Evolutionary conservation across 2,113 vertebrate species (phyloP).

Genomic region (Carettochelys insculpta): DNA sequence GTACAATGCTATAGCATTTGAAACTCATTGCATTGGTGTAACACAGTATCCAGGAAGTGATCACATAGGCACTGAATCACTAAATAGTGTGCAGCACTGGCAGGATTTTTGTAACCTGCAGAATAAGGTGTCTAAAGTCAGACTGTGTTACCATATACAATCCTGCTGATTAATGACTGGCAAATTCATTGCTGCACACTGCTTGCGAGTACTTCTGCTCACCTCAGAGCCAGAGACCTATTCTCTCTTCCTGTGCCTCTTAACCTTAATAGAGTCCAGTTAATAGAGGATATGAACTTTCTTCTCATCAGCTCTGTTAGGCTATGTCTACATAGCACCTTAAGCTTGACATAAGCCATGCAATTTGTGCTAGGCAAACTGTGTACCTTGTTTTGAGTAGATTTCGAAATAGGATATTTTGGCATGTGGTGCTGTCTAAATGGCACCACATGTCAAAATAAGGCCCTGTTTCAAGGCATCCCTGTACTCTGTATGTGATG

Average conservation of each 20-base stretch:
- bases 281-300: not conserved
- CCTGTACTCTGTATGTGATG: too few species aligned
- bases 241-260: rapidly evolving
- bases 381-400: too few species aligned
- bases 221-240: not conserved
- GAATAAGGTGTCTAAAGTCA: not conserved
- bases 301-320: not conserved
- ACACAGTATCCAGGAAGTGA: not conserved
- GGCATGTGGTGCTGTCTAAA: too few species aligned
- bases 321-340: too few species aligned
- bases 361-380: too few species aligned
- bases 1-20: not conserved
- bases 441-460: too few species aligned
- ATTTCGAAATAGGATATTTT: too few species aligned
- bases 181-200: not conserved
- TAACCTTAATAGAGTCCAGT: not conserved
- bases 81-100: not conserved
- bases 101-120: not conserved
- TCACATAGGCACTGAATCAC: not conserved
- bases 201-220: not conserved
- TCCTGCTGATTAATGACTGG: too few species aligned
- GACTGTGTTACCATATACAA: not conserved
- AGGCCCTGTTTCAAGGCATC: too few species aligned
- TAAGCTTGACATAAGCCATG: too few species aligned
- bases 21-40: not conserved